These are phyloP conservation scores for Pungitius pungitius DNA, from an alignment of 2,113 vertebrate species.

Conservation along the genomic window DNA sequence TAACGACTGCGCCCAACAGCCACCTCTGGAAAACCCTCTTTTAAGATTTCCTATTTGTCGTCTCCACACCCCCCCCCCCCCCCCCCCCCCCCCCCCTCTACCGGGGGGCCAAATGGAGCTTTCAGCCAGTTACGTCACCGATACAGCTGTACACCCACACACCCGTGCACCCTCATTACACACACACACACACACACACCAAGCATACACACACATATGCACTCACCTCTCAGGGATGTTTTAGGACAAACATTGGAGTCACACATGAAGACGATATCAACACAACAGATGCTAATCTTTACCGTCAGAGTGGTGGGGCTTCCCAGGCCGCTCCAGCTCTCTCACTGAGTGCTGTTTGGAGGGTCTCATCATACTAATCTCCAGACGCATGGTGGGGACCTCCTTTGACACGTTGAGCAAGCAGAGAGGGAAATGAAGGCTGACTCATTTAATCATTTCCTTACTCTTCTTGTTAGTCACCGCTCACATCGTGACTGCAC, in stretches of 20 bases:
- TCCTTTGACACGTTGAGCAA: slow-evolving; percentile 57
- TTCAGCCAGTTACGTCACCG: slow-evolving; percentile 64
- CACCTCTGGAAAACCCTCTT: slow-evolving; percentile 57
- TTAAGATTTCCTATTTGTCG: slow-evolving; percentile 38
- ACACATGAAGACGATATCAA: not conserved
- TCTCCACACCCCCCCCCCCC: slow-evolving; percentile 27
- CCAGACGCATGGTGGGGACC: slow-evolving; percentile 44
- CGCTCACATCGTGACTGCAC: slow-evolving; percentile 12
- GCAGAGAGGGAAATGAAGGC: slow-evolving; percentile 50
- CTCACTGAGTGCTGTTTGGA: slow-evolving; percentile 21
- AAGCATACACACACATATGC: slow-evolving; percentile 7
- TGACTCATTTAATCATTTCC: slow-evolving; percentile 44
- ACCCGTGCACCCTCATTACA: slow-evolving; percentile 37
- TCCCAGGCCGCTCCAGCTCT: not conserved
- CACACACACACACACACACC: slow-evolving; percentile 5
- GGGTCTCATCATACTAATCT: slow-evolving; percentile 35
- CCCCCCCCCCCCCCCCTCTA: slow-evolving; percentile 34
- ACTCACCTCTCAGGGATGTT: slow-evolving; percentile 16
- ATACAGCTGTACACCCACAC: slow-evolving; percentile 61
- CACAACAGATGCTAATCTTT: slow-evolving; percentile 5
- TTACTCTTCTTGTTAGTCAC: slow-evolving; percentile 56
- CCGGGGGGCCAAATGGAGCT: slow-evolving; percentile 10
- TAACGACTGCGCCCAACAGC: slow-evolving; percentile 46
- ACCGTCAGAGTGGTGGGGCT: not conserved
- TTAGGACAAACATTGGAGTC: slow-evolving; percentile 26